Percentiles rank a stretch among this genome's conserved stretches.
phyloP scores from a whole-genome alignment of 2,113 vertebrate genomes.

The Meles meles region DNA sequence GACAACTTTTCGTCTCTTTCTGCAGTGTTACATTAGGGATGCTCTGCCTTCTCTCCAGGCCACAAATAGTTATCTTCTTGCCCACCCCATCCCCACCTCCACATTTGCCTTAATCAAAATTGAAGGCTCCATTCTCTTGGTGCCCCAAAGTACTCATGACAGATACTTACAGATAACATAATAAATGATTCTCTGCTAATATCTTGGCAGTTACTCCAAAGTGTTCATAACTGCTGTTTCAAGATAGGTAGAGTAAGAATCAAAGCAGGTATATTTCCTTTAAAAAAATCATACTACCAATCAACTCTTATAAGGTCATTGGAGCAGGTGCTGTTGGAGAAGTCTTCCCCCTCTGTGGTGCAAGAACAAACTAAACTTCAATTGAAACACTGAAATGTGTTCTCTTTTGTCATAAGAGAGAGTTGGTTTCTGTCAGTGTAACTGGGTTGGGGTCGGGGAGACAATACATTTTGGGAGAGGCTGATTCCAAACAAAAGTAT shows the following conservation, averaged over 20 bases:
- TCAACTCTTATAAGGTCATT: fast-evolving
- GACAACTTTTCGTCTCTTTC: neutral
- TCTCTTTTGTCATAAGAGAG: neutral
- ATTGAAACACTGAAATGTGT: neutral
- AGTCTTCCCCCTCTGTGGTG: neutral
- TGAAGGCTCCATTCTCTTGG: neutral
- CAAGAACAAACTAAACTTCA: neutral
- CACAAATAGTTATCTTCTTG: too few species aligned
- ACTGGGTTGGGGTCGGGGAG: too few species aligned
- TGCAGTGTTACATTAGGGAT: neutral
- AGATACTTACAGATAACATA: neutral
- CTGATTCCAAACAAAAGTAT: neutral
- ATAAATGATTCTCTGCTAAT: neutral
- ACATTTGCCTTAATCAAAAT: neutral
- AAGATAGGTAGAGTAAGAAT: neutral
- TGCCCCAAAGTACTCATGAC: neutral
- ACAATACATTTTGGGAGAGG: neutral
- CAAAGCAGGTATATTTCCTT: neutral
- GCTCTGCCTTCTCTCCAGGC: neutral
- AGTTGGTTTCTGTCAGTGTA: neutral
- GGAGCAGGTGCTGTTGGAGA: neutral
- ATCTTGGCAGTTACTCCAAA: neutral
- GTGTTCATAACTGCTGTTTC: neutral
- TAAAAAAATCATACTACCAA: neutral
- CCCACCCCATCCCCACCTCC: neutral